Evolutionary conservation across 1,140 invertebrate genomes (phyloP), one percentile per base, ranked within the genome.

Genomic region (Lithobius niger): DNA sequence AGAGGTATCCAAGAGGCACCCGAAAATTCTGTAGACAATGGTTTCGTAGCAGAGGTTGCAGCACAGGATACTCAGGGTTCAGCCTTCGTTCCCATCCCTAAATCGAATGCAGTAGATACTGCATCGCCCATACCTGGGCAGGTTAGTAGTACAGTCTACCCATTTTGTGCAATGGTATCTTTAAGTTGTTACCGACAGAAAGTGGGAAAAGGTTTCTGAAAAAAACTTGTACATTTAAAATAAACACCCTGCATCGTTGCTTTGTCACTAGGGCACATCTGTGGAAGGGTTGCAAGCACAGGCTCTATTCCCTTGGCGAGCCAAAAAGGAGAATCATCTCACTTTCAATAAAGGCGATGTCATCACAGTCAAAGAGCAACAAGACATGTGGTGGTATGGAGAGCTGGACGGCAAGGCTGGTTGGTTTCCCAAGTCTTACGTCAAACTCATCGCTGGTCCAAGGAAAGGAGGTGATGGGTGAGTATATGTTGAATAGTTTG

Each of bases 351-450:
- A 83, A 68, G 82, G 80, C 56, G 82, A 84, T 65, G 67, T 72
- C 15, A 77, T 86, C 51, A 69, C 66, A 50, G 77, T 86, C 27
- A 74, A 75, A 50, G 81, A 84, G 63, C 76, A 83, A 61, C 79
- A 81, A 66, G 79, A 78, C 49, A 76, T 80, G 63, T 83, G 82
- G 80, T 84, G 80, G 77, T 80, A 76, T 57, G 83, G 83, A 24
- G 74, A 81, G 62, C 64, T 70, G 10, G 68, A 59, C 59, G 72
- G 67, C 28, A 61, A 59, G 24, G 65, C 66, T 21, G 83, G 83
- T 24, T 86, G 83, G 82, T 84, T 86, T 63, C 82, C 82, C 0
- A 82, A 82, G 61, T 79, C 79, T 2, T 84, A 83, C 65, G 81
- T 84, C 0, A 80, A 77, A 66, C 61, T 76, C 44, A 67, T 68